Base-by-base conservation (phyloP, 2,797 vertebrate species). In the Brachymystax lenok region DNA sequence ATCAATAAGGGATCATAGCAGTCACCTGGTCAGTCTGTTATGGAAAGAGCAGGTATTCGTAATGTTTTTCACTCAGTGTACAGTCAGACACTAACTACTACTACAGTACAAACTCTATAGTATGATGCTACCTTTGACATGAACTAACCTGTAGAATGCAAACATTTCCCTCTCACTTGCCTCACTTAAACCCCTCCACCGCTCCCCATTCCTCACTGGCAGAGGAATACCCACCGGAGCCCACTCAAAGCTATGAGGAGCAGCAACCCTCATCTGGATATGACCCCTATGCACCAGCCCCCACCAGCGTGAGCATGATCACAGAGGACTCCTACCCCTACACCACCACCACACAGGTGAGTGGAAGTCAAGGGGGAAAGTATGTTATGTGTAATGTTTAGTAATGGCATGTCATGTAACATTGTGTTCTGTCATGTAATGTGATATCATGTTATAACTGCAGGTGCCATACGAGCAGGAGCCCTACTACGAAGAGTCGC, bases 251-350 rank as follows among this genome's bases (percentile, higher is more conserved):
- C 74, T 90, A 91, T 21, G 91, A 92, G 10, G 86, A 90, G 64
- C 89, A 93, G 59, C 83, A 80, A 35, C 84, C 82, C 3, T 80
- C 79, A 56, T 84, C 84, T 1, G 86, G 87, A n/a, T 91, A 93
- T 27, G 88, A 94, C 81, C 82, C 80, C 3, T 91, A 92, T 7
- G 86, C 83, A 1, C 86, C 84, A 1, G 76, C 74, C 21, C 88
- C 89, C 74, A 89, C 89, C 0, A 69, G 69, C 30, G 90, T 95
- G 76, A 94, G 93, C 79, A 94, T 96, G 93, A 90, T 95, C 76
- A 95, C 94, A 0, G 93, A 93, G 78, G 93, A 94, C 63, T 74
- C 83, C 12, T 91, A 90, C 79, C 89, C 90, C 0, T 94, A 92
- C 27, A 72, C 82, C 75, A 85, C 90, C 77, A 90, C 90, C 19